These are phyloP conservation scores for Protonibea diacanthus DNA, from an alignment of 2,797 vertebrate genomes.

Conservation along the genomic window DNA sequence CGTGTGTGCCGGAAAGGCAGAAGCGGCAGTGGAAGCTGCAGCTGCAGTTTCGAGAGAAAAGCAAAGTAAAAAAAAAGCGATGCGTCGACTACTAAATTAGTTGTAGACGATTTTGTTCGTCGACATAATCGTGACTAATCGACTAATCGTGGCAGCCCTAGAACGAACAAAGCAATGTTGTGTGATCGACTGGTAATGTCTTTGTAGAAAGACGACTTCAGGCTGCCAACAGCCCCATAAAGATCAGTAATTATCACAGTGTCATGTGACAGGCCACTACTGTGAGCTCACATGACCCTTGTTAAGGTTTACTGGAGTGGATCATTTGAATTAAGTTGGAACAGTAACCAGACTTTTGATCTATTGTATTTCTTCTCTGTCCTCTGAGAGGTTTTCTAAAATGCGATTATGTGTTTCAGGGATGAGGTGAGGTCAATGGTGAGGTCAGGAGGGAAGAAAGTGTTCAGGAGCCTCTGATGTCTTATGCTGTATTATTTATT, in stretches of 20 bases:
- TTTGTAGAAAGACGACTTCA: slow-evolving; percentile 4
- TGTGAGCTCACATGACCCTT: slow-evolving; percentile 9
- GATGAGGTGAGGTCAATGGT: too few species aligned
- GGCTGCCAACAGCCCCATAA: slow-evolving; percentile 8
- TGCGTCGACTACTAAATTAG: too few species aligned
- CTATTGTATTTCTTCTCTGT: neutral
- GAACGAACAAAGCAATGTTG: neutral
- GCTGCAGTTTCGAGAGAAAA: too few species aligned
- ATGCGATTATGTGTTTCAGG: neutral
- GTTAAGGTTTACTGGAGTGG: neutral
- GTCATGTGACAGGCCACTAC: slow-evolving; percentile 28
- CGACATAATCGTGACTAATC: too few species aligned
- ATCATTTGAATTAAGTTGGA: neutral
- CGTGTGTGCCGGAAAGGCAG: too few species aligned
- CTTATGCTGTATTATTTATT: too few species aligned
- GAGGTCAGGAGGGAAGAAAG: too few species aligned
- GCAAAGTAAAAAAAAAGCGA: too few species aligned
- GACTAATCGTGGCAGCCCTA: too few species aligned
- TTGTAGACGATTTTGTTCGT: too few species aligned
- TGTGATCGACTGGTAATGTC: slow-evolving; percentile 21
- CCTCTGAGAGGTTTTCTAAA: neutral
- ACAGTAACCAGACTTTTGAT: neutral
- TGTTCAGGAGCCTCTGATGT: too few species aligned
- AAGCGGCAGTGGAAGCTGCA: too few species aligned
- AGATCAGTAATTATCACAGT: slow-evolving; percentile 6